Percentiles rank a stretch among this genome's conserved stretches.
Conservation (phyloP, 2,888 invertebrate species). For the Hetaerina titia region DNA sequence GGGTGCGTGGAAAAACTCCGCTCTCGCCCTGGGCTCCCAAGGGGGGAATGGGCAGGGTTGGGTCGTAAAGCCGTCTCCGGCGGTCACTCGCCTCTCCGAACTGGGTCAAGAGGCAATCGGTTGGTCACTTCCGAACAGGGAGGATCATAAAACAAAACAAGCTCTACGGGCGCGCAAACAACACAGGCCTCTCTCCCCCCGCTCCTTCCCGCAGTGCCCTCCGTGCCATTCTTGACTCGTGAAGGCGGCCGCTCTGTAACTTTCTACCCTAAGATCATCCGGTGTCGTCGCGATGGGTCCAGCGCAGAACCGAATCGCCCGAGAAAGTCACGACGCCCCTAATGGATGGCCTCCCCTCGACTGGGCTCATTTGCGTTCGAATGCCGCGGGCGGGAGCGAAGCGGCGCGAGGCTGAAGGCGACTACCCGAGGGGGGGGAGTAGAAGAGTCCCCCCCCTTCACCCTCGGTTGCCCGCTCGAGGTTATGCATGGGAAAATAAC, state of each 20-base stretch:
- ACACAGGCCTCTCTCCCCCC: background rate
- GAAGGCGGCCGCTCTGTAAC: background rate
- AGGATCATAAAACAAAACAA: background rate
- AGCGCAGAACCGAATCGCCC: background rate
- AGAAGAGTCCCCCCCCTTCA: no score
- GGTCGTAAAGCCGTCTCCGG: background rate
- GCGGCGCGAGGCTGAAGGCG: background rate
- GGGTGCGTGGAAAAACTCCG: background rate
- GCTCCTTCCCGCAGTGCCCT: background rate
- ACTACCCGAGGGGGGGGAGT: background rate
- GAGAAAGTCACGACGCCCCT: constrained; percentile 14
- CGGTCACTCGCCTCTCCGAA: constrained; percentile 19
- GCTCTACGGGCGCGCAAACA: background rate
- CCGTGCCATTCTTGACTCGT: constrained; percentile 6
- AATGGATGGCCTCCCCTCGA: background rate
- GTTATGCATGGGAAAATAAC: no score
- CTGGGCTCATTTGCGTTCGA: background rate
- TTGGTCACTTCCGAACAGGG: constrained; percentile 44
- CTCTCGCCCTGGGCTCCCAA: background rate
- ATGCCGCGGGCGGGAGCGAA: background rate
- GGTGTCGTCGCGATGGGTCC: constrained; percentile 4
- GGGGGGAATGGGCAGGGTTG: background rate
- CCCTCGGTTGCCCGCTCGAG: no score
- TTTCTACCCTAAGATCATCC: background rate
- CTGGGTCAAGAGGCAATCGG: constrained; percentile 25